A percentile compares a stretch with the other conserved stretches of the same genome.
Conservation (phyloP, 2,888 invertebrate species). For the Oxytorus armatus region DNA sequence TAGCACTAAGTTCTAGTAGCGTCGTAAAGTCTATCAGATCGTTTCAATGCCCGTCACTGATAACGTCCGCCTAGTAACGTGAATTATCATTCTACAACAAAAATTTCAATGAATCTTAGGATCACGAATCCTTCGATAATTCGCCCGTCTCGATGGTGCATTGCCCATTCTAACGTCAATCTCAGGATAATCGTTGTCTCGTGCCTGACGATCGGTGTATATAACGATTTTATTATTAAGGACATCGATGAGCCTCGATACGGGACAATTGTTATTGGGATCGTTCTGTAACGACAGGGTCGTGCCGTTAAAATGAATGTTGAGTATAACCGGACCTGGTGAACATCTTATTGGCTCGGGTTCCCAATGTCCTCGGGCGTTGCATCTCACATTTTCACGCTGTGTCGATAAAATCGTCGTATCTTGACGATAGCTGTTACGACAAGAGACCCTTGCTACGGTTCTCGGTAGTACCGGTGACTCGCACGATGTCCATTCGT, state of each 20-base stretch:
- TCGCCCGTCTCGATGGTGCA: background rate
- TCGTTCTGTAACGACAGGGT: constrained; percentile 55
- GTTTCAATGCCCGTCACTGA: no score
- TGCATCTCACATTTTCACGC: constrained; percentile 75
- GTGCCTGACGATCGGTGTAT: constrained; percentile 51
- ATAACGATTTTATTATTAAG: constrained; percentile 71
- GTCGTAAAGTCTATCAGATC: constrained; percentile 1
- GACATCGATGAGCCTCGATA: constrained; percentile 68
- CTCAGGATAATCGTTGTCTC: constrained; percentile 58
- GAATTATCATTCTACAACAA: background rate
- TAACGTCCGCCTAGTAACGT: background rate
- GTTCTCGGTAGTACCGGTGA: constrained; percentile 74
- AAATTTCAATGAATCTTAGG: background rate
- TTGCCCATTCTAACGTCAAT: constrained; percentile 69
- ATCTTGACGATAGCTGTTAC: constrained; percentile 76
- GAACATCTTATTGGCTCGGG: constrained; percentile 80
- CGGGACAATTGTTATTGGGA: constrained; percentile 47
- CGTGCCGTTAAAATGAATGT: constrained; percentile 74
- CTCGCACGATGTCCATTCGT: constrained; percentile 73
- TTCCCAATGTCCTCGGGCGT: constrained; percentile 78
- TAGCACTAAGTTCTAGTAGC: background rate
- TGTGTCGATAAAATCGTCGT: constrained; percentile 64
- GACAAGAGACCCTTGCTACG: constrained; percentile 74
- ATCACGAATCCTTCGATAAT: background rate
- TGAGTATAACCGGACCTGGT: constrained; percentile 80